Conservation (phyloP, 2,113 vertebrate species). For the Turdus rufiventris region DNA sequence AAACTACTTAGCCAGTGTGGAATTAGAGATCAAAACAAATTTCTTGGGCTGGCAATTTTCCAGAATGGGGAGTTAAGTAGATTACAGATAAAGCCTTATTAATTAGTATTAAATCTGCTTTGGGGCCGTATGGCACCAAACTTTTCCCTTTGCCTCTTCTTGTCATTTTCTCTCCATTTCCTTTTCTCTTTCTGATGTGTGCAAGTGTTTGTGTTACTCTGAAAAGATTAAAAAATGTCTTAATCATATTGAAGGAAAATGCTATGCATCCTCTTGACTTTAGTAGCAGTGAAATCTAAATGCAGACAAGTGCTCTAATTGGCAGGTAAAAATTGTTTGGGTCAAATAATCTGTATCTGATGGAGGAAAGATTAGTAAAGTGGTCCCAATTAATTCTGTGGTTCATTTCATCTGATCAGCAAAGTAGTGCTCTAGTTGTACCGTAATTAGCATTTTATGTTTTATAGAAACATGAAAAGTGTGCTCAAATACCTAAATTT, state of each 20-base stretch:
- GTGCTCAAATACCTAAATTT: background rate
- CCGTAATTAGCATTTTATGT: background rate
- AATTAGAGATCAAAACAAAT: constrained; percentile 6
- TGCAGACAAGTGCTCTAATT: background rate
- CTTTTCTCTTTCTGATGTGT: background rate
- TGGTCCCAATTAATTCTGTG: background rate
- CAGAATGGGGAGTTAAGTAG: background rate
- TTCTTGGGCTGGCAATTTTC: background rate
- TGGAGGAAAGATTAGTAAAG: background rate
- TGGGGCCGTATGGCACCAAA: background rate
- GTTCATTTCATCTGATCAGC: background rate
- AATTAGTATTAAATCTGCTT: background rate
- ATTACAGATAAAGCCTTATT: background rate
- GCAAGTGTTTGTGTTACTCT: background rate
- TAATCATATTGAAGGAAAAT: background rate
- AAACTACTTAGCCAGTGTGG: background rate
- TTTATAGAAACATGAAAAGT: background rate
- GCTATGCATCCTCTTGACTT: background rate
- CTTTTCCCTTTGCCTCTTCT: background rate
- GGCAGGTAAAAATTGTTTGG: background rate
- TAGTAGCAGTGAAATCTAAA: background rate
- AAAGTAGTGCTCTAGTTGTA: background rate
- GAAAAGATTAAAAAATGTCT: background rate
- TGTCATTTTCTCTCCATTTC: background rate
- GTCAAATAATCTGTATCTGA: background rate